A percentile compares a stretch with the other conserved stretches of the same genome.
phyloP scores from a whole-genome alignment of 1,140 invertebrate genomes.

The Copidosoma floridanum region DNA sequence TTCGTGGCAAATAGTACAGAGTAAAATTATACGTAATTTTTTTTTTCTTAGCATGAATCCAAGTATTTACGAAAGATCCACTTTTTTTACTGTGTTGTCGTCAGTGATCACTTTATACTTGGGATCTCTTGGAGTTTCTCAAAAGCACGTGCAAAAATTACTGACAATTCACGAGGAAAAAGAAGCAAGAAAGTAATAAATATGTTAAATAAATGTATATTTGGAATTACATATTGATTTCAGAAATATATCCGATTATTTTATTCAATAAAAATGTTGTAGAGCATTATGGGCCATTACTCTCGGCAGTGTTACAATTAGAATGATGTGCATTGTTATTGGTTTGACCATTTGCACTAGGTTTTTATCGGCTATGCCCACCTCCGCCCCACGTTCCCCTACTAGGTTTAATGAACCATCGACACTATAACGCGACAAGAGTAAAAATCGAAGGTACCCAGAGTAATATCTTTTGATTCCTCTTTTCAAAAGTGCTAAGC shows the following conservation, averaged over 20 bases:
- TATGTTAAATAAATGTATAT: no score
- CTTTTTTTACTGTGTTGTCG: constrained; percentile 61
- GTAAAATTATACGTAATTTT: neutral
- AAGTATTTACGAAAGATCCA: constrained; percentile 59
- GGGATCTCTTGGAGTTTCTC: constrained; percentile 63
- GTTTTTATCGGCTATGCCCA: no score
- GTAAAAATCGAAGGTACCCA: no score
- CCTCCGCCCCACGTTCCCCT: no score
- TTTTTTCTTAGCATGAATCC: constrained; percentile 54
- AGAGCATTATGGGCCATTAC: constrained; percentile 43
- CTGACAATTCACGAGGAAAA: constrained; percentile 62
- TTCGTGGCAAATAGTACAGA: no score
- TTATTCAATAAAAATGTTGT: no score
- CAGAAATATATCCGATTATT: no score
- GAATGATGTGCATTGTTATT: constrained; percentile 38
- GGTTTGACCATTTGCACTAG: constrained; percentile 67
- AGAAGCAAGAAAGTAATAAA: constrained; percentile 57
- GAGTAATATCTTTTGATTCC: no score
- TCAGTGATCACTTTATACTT: constrained; percentile 57
- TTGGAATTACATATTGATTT: no score
- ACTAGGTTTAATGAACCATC: no score
- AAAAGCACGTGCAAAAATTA: constrained; percentile 67
- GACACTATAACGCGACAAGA: no score
- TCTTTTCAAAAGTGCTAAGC: no score
- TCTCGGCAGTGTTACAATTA: constrained; percentile 50